phyloP scores from a whole-genome alignment of 2,113 vertebrate genomes.

The Sterrhoptilus dennistouni region DNA sequence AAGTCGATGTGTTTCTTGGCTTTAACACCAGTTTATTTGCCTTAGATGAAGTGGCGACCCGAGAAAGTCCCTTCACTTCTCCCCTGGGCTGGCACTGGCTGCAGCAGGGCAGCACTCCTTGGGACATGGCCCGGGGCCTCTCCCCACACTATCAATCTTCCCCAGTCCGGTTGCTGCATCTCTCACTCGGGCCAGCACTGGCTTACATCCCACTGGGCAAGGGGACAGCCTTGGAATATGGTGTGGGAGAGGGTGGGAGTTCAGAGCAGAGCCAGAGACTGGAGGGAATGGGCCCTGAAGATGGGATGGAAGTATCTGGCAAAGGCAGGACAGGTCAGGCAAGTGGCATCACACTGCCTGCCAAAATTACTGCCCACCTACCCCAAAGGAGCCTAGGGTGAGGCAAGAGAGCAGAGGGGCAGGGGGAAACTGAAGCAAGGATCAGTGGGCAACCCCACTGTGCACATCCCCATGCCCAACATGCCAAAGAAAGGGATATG shows the following conservation, averaged over 20 bases:
- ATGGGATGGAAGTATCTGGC: not conserved
- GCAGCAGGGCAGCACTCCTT: not conserved
- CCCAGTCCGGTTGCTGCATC: fast-evolving
- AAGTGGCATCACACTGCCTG: not conserved
- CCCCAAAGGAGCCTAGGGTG: fast-evolving
- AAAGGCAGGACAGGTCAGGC: not conserved
- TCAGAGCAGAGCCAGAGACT: not conserved
- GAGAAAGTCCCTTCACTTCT: not conserved
- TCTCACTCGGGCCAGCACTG: not conserved
- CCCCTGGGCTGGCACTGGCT: not conserved
- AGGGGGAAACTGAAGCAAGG: not conserved
- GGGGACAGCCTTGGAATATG: not conserved
- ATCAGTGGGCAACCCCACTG: fast-evolving
- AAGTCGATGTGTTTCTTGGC: conserved; percentile 75
- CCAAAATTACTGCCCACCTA: not conserved
- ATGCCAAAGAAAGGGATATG: fast-evolving
- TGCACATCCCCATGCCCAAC: fast-evolving
- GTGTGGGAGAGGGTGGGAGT: not conserved
- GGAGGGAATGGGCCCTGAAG: not conserved
- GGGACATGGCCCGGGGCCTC: not conserved
- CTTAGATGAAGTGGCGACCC: conserved; percentile 56
- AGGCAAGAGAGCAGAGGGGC: not conserved
- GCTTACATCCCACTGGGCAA: not conserved
- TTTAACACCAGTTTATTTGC: conserved; percentile 54
- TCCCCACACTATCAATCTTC: not conserved